Conservation (phyloP, 2,888 invertebrate genomes). For the Ochropleura plecta region DNA sequence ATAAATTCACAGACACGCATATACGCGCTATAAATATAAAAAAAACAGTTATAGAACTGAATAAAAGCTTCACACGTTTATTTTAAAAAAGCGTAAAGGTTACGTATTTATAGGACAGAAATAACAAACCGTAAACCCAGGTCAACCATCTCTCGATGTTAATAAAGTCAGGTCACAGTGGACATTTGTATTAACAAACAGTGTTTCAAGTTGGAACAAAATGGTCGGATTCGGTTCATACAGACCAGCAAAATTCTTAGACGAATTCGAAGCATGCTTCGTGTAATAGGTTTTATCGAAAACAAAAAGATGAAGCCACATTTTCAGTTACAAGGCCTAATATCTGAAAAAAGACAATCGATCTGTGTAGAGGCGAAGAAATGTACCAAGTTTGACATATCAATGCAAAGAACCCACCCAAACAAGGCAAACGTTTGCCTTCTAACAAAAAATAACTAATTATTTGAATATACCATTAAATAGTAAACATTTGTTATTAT, state of each 20-base stretch:
- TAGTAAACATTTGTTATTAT: too few species aligned
- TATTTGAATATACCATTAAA: too few species aligned
- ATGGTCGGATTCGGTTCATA: not conserved
- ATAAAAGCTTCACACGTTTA: conserved; percentile 23
- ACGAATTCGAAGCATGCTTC: not conserved
- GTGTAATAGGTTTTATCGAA: too few species aligned
- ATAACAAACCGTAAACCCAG: conserved; percentile 42
- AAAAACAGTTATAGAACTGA: conserved; percentile 34
- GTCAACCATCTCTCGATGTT: conserved; percentile 47
- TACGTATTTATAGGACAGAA: conserved; percentile 29
- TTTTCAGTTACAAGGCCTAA: too few species aligned
- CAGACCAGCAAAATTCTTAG: not conserved
- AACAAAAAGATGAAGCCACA: too few species aligned
- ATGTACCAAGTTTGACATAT: too few species aligned
- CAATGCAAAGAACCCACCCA: too few species aligned
- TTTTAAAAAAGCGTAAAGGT: conserved; percentile 29
- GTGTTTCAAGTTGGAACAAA: not conserved
- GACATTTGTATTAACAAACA: not conserved
- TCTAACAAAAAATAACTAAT: too few species aligned
- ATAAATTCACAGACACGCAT: not conserved
- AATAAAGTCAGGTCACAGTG: conserved; percentile 32
- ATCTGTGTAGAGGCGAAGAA: too few species aligned
- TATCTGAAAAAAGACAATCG: too few species aligned
- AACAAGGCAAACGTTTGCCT: too few species aligned
- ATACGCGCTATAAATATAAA: conserved; percentile 26